Conservation (phyloP, 2,888 invertebrate species). For the Morinoia aosen region DNA sequence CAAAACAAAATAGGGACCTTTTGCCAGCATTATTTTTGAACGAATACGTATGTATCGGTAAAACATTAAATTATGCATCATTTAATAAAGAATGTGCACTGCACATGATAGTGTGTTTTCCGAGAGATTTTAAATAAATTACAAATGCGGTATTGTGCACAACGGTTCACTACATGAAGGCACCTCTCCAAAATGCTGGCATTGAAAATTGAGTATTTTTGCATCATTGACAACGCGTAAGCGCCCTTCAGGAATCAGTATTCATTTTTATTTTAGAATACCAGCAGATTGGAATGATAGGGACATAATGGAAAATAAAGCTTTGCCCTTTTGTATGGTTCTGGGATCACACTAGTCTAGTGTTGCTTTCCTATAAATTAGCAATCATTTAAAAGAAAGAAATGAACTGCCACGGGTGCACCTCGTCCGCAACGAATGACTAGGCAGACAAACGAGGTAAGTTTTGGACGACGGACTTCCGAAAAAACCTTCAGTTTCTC, state of each 20-base stretch:
- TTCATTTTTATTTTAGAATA: not conserved
- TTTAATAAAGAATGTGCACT: too few species aligned
- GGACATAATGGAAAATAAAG: too few species aligned
- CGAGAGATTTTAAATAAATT: too few species aligned
- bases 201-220: not conserved
- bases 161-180: too few species aligned
- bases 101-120: too few species aligned
- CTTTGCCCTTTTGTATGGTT: not conserved
- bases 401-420: not conserved
- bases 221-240: not conserved
- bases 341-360: not conserved
- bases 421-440: conserved; percentile 13
- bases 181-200: not conserved
- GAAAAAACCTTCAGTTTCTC: not conserved
- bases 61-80: too few species aligned
- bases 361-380: not conserved
- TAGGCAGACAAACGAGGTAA: conserved; percentile 27
- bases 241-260: not conserved
- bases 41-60: not conserved
- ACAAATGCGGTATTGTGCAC: too few species aligned
- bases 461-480: not conserved
- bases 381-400: not conserved
- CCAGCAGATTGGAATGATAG: too few species aligned
- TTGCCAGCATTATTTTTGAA: not conserved
- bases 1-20: not conserved